phyloP scores from a whole-genome alignment of 2,113 vertebrate genomes.

The Falco punctatus region DNA sequence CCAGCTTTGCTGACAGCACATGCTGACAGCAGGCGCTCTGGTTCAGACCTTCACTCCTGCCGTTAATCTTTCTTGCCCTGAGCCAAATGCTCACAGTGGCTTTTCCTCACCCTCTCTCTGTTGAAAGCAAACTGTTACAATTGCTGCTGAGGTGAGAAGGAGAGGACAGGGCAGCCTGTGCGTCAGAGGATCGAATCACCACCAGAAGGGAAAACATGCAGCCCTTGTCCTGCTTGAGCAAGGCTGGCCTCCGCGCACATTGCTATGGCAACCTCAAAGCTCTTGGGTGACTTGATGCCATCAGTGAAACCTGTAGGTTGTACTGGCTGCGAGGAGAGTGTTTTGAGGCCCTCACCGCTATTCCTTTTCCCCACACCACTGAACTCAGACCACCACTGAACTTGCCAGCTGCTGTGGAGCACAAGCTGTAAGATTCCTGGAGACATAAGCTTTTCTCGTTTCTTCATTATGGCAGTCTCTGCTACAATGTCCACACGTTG shows the following conservation, averaged over 20 bases:
- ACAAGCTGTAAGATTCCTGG: background rate
- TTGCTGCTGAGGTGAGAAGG: background rate
- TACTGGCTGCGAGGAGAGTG: background rate
- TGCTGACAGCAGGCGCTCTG: background rate
- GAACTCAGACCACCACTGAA: background rate
- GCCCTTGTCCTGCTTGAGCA: background rate
- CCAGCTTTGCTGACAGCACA: background rate
- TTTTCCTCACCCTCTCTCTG: background rate
- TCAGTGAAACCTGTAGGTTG: background rate
- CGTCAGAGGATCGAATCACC: fast-evolving
- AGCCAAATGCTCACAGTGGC: background rate
- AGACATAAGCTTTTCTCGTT: background rate
- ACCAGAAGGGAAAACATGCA: background rate
- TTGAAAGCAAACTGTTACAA: background rate
- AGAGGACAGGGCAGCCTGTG: background rate
- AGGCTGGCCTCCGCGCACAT: background rate
- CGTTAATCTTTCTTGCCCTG: background rate
- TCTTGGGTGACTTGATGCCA: background rate
- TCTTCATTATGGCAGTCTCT: background rate
- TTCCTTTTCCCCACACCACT: background rate
- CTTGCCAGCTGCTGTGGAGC: background rate
- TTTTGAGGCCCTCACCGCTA: background rate
- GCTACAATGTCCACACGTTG: background rate
- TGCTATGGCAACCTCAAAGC: background rate
- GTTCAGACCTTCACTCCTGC: background rate